A percentile compares a stretch with the other conserved stretches of the same genome.
Evolutionary conservation across 2,888 invertebrate genomes (phyloP).

Genomic region (Dynastes hyllus): DNA sequence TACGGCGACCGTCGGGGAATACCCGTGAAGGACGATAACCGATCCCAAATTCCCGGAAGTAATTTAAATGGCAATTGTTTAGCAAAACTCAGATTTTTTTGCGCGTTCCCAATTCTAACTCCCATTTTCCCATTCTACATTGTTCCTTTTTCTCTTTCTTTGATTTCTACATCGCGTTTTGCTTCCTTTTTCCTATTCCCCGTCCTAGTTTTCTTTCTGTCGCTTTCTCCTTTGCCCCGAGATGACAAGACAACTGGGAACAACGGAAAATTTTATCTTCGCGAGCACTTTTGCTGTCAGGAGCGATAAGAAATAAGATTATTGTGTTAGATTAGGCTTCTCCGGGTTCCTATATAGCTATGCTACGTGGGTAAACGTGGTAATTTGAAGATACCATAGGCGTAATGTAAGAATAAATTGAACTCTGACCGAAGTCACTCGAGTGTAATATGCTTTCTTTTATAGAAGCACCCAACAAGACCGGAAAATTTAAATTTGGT

Average conservation of each 20-base stretch:
- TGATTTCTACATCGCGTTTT: neutral
- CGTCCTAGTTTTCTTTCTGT: too few relatives aligned
- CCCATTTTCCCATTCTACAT: neutral
- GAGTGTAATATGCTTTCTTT: too few relatives aligned
- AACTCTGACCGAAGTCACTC: too few relatives aligned
- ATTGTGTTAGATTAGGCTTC: constrained; percentile 22
- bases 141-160: neutral
- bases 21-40: constrained; percentile 56
- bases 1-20: constrained; percentile 44
- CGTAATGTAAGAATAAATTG: too few relatives aligned
- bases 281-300: constrained; percentile 39
- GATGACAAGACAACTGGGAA: neutral
- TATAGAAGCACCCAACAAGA: too few relatives aligned
- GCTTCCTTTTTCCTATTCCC: neutral
- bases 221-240: neutral
- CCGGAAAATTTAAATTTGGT: too few relatives aligned
- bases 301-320: constrained; percentile 35
- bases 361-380: too few relatives aligned
- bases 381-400: too few relatives aligned
- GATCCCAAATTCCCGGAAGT: constrained; percentile 60
- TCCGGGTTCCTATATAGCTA: neutral
- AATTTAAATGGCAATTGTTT: constrained; percentile 63
- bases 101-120: constrained; percentile 4
- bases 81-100: constrained; percentile 56
- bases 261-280: constrained; percentile 22